Base-by-base conservation (phyloP, 2,888 invertebrate species). In the Drosophila nr. fundita region DNA sequence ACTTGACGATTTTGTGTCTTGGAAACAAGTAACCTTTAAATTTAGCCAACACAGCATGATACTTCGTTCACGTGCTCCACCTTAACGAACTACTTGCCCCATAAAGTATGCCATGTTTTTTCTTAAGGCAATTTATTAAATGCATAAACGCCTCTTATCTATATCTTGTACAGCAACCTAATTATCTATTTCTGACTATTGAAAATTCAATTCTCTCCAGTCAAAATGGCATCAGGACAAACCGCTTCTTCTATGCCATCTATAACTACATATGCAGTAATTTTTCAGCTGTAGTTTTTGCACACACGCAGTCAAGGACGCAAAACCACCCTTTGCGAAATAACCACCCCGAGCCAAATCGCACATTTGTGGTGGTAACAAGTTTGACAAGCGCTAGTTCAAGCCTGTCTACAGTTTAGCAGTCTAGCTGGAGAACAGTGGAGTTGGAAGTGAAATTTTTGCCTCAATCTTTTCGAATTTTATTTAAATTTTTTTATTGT, bases 391-490 rank as follows among this genome's bases (percentile, higher is more conserved):
- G 13, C 34, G 38, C 27, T 48, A 50, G 27, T 32, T 66, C 27
- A 54, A 21, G 65, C 45, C 21, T 4, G 52, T 0, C 2, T n/a
- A 45, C 53, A 55, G 69, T 75, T 64, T 62, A 15, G 4, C 0
- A 40, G 21, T 32, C 11, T n/a, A 27, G 21, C 21, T 50, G 1
- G 2, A n/a, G 3, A 10, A 66, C 64, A 68, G 11, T n/a, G 7
- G 38, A 15, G 27, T 32, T 54, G 38, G 36, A 53, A 30, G 30
- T 11, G 4, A 49, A 3, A 49, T 29, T 54, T 58, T 61, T 60
- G 61, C 60, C 78, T 64, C 78, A 87, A 89, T 76, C 68, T 82
- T 57, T 82, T 75, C n/a, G 73, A 82, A 75, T 76, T 87, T 81
- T 83, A 73, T 69, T 69, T 24, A 15, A 45, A 15, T 24, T 45